Percentiles rank a stretch among this genome's conserved stretches.
These are phyloP conservation scores for Aldabrachelys gigantea DNA, from an alignment of 2,113 vertebrate genomes.

Conservation along the genomic window DNA sequence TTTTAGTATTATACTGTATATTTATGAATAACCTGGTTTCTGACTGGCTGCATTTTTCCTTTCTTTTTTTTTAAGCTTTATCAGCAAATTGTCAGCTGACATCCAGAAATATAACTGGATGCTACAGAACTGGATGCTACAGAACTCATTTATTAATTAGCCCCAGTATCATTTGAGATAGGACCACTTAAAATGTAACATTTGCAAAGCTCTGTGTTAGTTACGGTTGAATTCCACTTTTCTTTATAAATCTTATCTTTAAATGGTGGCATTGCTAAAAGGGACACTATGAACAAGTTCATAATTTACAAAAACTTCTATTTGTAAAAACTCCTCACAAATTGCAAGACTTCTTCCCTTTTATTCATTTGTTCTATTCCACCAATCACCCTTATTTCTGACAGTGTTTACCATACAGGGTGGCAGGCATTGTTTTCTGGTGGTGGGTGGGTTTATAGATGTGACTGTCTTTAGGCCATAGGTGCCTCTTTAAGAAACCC, in stretches of 20 bases:
- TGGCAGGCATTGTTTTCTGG: background rate
- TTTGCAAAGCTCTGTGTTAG: background rate
- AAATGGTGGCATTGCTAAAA: background rate
- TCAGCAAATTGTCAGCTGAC: fast-evolving
- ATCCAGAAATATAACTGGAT: background rate
- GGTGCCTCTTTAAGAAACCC: too few relatives aligned
- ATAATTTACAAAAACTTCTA: background rate
- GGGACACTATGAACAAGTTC: background rate
- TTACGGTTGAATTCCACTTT: background rate
- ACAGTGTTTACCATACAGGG: background rate
- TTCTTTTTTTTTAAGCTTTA: background rate
- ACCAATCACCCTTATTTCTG: background rate
- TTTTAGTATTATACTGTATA: background rate
- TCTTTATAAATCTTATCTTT: background rate
- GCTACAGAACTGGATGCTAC: background rate
- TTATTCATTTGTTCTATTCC: background rate
- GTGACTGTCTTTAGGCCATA: background rate
- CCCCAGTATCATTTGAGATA: background rate
- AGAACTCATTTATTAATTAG: background rate
- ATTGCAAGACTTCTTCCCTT: background rate
- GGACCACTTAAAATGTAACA: background rate
- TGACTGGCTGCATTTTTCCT: background rate
- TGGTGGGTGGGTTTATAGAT: background rate
- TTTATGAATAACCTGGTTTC: background rate
- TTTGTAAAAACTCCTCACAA: background rate